phyloP scores from a whole-genome alignment of 2,797 vertebrate genomes.

The Loriculus beryllinus region DNA sequence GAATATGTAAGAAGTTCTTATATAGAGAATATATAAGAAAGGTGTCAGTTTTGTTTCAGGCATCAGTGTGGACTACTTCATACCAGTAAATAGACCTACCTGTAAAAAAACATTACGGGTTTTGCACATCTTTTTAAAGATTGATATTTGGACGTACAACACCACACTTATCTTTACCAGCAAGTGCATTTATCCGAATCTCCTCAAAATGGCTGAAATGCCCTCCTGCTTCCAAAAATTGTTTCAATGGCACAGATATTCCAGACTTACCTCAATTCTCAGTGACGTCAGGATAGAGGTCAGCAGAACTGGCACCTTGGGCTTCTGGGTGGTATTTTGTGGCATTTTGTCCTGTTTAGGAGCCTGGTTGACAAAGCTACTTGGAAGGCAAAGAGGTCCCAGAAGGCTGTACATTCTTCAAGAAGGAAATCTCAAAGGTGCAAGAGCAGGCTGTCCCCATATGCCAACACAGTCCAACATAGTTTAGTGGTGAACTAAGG shows the following conservation, averaged over 20 bases:
- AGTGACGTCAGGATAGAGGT: rapidly evolving
- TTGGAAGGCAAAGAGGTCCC: not conserved
- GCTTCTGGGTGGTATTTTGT: not conserved
- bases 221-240: not conserved
- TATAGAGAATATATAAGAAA: not conserved
- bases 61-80: not conserved
- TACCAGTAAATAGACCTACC: not conserved
- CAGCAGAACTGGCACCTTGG: not conserved
- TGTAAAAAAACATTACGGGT: not conserved
- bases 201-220: not conserved
- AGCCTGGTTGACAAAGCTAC: not conserved
- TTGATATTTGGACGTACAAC: not conserved
- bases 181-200: not conserved
- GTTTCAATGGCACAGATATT: not conserved
- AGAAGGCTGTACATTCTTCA: not conserved
- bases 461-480: too few relatives aligned
- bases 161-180: not conserved
- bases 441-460: rapidly evolving
- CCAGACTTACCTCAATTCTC: not conserved
- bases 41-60: not conserved
- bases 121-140: not conserved
- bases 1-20: not conserved
- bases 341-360: not conserved
- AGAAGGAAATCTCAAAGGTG: not conserved
- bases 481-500: not conserved